These are phyloP conservation scores for Noctuana brunneofusca DNA, from an alignment of 2,888 invertebrate genomes.

Conservation along the genomic window DNA sequence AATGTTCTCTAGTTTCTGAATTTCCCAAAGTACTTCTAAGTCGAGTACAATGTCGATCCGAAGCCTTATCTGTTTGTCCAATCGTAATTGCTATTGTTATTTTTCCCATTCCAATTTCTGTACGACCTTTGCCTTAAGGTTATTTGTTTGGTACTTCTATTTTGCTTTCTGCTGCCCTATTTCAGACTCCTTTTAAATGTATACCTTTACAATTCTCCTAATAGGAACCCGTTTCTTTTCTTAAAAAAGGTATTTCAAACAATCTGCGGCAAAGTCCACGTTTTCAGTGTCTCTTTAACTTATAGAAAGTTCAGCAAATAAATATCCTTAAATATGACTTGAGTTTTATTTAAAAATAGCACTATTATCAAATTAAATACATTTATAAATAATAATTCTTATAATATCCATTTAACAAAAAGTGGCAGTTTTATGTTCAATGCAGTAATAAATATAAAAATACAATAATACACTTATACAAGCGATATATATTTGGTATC, in stretches of 20 bases:
- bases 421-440: constrained; percentile 27
- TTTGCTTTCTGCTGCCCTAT: constrained; percentile 6
- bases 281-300: constrained; percentile 6
- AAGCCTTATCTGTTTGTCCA: constrained; percentile 38
- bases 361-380: background rate
- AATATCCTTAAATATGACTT: background rate
- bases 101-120: constrained; percentile 26
- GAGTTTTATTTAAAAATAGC: background rate
- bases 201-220: background rate
- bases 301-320: background rate
- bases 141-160: constrained; percentile 19
- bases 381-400: constrained; percentile 9
- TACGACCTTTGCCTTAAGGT: constrained; percentile 11
- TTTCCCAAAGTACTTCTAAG: constrained; percentile 18
- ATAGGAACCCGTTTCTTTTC: background rate
- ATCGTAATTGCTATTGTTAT: constrained; percentile 38
- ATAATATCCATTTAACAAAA: constrained; percentile 11
- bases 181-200: background rate
- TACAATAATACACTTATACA: constrained; percentile 15
- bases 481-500: background rate
- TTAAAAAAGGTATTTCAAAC: background rate
- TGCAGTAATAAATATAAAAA: constrained; percentile 17
- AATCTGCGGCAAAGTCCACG: constrained; percentile 9
- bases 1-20: constrained; percentile 11
- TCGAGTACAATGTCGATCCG: constrained; percentile 28